These are phyloP conservation scores for Pyrgus malvae DNA, from an alignment of 2,888 invertebrate genomes.

Conservation along the genomic window DNA sequence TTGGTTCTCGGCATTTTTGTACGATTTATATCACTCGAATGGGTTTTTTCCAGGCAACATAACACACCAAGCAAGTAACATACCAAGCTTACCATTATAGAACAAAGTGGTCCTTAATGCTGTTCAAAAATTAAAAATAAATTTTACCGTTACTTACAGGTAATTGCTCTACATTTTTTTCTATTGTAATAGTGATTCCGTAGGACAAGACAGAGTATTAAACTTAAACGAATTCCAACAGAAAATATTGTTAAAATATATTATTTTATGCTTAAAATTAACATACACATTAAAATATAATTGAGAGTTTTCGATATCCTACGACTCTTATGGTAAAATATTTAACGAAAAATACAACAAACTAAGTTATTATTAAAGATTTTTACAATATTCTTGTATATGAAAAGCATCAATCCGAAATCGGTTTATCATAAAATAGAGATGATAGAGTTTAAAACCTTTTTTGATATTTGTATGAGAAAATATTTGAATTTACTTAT, in stretches of 20 bases:
- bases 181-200: no score
- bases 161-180: no score
- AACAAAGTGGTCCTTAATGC: no score
- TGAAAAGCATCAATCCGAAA: neutral
- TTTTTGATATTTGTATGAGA: neutral
- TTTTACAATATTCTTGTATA: neutral
- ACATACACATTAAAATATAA: neutral
- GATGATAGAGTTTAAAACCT: neutral
- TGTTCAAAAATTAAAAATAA: no score
- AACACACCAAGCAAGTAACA: no score
- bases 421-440: neutral
- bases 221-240: neutral
- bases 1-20: no score
- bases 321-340: neutral
- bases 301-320: neutral
- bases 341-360: neutral
- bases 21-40: no score
- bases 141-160: no score
- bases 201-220: neutral
- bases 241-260: neutral
- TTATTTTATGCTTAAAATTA: conserved; percentile 8
- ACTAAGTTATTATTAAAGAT: neutral
- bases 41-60: no score
- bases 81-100: no score
- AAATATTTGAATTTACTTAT: neutral